Evolutionary conservation across 2,888 invertebrate genomes (phyloP).

Genomic region (Mellilla xanthometata): DNA sequence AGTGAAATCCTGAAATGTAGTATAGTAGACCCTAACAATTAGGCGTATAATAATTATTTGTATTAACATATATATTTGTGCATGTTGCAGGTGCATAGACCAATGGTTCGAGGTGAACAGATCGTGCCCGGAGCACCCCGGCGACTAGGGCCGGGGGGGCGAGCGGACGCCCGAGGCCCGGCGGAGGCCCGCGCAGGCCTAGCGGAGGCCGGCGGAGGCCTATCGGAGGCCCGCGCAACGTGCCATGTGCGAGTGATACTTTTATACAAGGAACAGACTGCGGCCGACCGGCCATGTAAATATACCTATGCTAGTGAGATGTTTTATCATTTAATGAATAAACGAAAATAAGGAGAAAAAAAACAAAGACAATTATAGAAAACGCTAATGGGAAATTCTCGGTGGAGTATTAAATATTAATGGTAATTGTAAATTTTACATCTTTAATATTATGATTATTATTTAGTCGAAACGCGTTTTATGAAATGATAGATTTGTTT

Average conservation of each 20-base stretch:
- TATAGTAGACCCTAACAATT: no score
- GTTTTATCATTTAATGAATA: slow-evolving; percentile 73
- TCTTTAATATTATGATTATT: slow-evolving; percentile 50
- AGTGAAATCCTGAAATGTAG: no score
- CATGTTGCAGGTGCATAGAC: slow-evolving; percentile 95
- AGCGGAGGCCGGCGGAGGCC: slow-evolving; percentile 68
- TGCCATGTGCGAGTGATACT: slow-evolving; percentile 73
- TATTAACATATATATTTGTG: slow-evolving; percentile 25
- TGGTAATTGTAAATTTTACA: slow-evolving; percentile 67
- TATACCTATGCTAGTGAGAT: slow-evolving; percentile 76
- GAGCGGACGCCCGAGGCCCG: not conserved
- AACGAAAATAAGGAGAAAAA: slow-evolving; percentile 55
- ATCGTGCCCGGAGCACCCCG: slow-evolving; percentile 99
- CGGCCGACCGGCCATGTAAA: slow-evolving; percentile 67
- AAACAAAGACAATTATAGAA: slow-evolving; percentile 69
- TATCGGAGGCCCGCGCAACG: slow-evolving; percentile 32
- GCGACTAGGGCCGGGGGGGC: slow-evolving; percentile 85
- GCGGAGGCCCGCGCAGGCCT: slow-evolving; percentile 40
- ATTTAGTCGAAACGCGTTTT: slow-evolving; percentile 55
- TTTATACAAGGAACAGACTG: slow-evolving; percentile 75
- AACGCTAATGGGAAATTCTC: slow-evolving; percentile 59
- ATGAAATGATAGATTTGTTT: slow-evolving; percentile 45
- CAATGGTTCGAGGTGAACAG: slow-evolving; percentile 99
- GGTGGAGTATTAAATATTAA: slow-evolving; percentile 57
- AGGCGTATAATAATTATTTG: not conserved